Conservation (phyloP, 2,797 vertebrate genomes). For the Scarus forsteni region DNA sequence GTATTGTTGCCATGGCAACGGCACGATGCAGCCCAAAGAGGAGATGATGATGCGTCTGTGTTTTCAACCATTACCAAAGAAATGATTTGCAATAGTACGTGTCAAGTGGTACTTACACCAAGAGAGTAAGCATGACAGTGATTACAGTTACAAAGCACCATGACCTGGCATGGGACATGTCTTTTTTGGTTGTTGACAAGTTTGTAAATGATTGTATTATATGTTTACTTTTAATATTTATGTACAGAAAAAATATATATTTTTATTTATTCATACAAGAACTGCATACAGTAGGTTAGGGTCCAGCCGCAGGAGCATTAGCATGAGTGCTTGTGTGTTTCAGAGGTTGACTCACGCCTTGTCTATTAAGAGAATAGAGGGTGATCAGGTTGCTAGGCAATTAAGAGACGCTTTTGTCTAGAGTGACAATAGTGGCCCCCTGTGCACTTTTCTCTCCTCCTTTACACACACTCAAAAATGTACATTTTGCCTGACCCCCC, state of each 20-base stretch:
- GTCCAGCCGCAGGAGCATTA: conserved; percentile 26
- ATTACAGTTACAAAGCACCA: background rate
- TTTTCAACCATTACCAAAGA: conserved; percentile 15
- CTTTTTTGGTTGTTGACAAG: too few relatives aligned
- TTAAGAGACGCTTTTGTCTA: conserved; percentile 82
- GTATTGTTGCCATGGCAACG: conserved; percentile 68
- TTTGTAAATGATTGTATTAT: too few relatives aligned
- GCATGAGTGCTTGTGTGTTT: conserved; percentile 37
- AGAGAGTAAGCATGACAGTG: too few relatives aligned
- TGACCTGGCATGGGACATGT: conserved; percentile 13
- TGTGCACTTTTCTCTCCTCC: conserved; percentile 60
- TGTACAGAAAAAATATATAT: too few relatives aligned
- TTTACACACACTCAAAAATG: conserved; percentile 44
- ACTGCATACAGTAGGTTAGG: conserved; percentile 11
- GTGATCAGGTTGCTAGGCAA: conserved; percentile 85
- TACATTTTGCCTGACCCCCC: conserved; percentile 57
- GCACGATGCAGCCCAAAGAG: conserved; percentile 51
- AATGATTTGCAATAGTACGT: background rate
- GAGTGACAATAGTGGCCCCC: conserved; percentile 72
- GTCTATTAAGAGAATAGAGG: conserved; percentile 78
- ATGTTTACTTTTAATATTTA: too few relatives aligned
- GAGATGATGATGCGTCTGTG: conserved; percentile 50
- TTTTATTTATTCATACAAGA: background rate
- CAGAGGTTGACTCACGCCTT: conserved; percentile 74
- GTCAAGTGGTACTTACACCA: background rate